Conservation (phyloP, 2,113 vertebrate genomes). For the Orycteropus afer region DNA sequence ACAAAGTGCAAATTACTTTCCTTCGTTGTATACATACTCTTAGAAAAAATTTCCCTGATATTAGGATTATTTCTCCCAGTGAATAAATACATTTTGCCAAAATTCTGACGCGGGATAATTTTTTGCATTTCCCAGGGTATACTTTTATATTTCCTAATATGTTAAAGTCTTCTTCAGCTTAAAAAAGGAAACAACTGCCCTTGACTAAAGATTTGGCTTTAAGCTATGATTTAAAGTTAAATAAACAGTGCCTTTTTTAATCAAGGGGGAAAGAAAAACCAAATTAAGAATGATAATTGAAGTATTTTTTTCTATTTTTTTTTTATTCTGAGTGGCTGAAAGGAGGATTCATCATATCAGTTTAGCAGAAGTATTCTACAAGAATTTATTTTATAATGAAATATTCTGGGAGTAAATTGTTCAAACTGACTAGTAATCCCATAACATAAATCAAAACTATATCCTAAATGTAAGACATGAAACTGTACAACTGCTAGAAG, state of each 20-base stretch:
- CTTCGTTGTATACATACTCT: not conserved
- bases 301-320: not conserved
- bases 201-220: constrained; percentile 42
- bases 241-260: not conserved
- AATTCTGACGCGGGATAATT: not conserved
- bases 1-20: not conserved
- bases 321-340: constrained; percentile 11
- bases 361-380: not conserved
- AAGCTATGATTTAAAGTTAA: constrained; percentile 34
- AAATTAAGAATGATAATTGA: constrained; percentile 32
- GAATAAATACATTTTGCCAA: not conserved
- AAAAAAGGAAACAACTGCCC: not conserved
- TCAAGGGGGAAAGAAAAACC: not conserved
- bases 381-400: constrained; percentile 45
- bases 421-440: not conserved
- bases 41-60: not conserved
- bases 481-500: not conserved
- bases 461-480: not conserved
- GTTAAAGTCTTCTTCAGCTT: not conserved
- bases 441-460: not conserved
- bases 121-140: not conserved
- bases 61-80: not conserved
- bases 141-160: not conserved
- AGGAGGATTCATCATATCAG: not conserved
- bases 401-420: not conserved